Evolutionary conservation across 2,113 vertebrate species (phyloP), one percentile per base, ranked within the genome.

Genomic region (Pavo muticus): DNA sequence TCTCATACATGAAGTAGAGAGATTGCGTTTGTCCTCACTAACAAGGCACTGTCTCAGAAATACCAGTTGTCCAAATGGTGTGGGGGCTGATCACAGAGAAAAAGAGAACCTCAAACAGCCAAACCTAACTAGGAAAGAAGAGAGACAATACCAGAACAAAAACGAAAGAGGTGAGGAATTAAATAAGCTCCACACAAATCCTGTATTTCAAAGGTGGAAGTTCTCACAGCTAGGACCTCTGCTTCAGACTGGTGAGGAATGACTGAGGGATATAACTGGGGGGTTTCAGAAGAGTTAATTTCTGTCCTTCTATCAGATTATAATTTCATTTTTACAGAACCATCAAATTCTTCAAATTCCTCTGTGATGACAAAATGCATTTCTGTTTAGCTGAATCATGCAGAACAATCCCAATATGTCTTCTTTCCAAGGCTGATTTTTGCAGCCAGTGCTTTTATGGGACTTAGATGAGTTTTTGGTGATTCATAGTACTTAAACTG

Each of bases 401-500:
- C 95, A 94, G 94, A 91, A 92, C 96, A 97, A 95, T 78, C 80
- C 77, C 90, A 96, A 92, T 97, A 97, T 10, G 88, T 97, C 97
- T 97, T 97, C 92, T 86, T 93, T 83, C 96, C 94, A 95, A 95
- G 94, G 87, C 95, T 97, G 96, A 93, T 94, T 97, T 96, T 91
- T 96, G 95, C 97, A 97, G 97, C 95, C 91, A 89, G 64, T 86
- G 91, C 96, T 97, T 98, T 98, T 97, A 98, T 88, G 93, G 95
- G 96, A 96, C 96, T 97, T 97, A 97, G 97, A 98, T 98, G 97
- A 98, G 97, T 24, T 98, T 92, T 96, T 96, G 95, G 97, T 98
- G 98, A 98, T 98, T 98, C 98, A 98, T 98, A 96, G 96, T 89
- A 76, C 97, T 98, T 97, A 97, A 98, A 97, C 96, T 97, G 98